Conservation (phyloP, 2,797 vertebrate species). For the Smutsia gigantea region DNA sequence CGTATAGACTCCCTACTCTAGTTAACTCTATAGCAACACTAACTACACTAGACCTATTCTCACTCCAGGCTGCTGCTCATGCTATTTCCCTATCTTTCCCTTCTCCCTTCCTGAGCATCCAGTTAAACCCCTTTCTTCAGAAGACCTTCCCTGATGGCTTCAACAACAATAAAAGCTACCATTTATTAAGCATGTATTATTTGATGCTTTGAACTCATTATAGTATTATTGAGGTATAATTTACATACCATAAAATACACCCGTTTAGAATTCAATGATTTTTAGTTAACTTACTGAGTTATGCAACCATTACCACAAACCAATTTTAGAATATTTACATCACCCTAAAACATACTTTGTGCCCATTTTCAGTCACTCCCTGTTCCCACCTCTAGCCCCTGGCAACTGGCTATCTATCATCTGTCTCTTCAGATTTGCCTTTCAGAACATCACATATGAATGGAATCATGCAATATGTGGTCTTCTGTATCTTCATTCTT, state of each 20-base stretch:
- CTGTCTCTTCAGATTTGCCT: not conserved
- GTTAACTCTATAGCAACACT: not conserved
- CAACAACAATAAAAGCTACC: slow-evolving; percentile 1
- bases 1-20: not conserved
- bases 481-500: not conserved
- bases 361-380: not conserved
- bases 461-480: not conserved
- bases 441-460: not conserved
- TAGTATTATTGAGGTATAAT: not conserved
- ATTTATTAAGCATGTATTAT: not conserved
- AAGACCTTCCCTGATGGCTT: slow-evolving; percentile 21
- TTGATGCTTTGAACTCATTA: not conserved
- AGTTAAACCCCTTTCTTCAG: slow-evolving; percentile 30
- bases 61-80: not conserved
- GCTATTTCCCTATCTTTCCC: not conserved
- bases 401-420: not conserved
- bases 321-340: slow-evolving; percentile 2
- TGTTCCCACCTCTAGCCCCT: not conserved
- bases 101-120: not conserved
- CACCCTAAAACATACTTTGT: not conserved
- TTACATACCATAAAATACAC: not conserved
- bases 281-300: not conserved
- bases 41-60: not conserved
- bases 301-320: not conserved
- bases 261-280: slow-evolving; percentile 22